A percentile compares a stretch with the other conserved stretches of the same genome.
phyloP scores from a whole-genome alignment of 2,888 invertebrate species.

The Drosophila histrio region DNA sequence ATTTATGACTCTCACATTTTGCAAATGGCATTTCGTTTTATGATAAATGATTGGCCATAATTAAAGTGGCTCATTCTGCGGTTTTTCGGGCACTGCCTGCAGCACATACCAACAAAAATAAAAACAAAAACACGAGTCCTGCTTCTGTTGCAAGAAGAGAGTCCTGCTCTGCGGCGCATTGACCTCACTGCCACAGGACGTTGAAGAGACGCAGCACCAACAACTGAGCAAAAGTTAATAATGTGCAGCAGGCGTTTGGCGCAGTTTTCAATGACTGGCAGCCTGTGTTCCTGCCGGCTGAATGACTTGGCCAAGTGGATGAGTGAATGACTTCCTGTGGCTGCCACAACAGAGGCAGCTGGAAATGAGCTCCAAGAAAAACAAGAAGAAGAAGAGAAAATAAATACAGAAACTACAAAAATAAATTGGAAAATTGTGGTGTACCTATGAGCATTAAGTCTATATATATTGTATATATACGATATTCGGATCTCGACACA shows the following conservation, averaged over 20 bases:
- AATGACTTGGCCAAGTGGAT: conserved; percentile 57
- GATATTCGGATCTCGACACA: not conserved
- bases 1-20: conserved; percentile 59
- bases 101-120: no score
- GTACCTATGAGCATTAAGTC: conserved; percentile 7
- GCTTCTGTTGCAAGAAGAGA: conserved; percentile 13
- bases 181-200: conserved; percentile 33
- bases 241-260: conserved; percentile 64
- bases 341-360: conserved; percentile 36
- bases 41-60: conserved; percentile 69
- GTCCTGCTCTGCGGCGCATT: conserved; percentile 30
- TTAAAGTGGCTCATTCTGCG: conserved; percentile 60
- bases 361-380: conserved; percentile 50
- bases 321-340: conserved; percentile 50
- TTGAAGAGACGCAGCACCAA: not conserved
- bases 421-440: conserved; percentile 35
- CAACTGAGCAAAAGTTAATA: conserved; percentile 63
- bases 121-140: conserved; percentile 13
- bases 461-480: not conserved
- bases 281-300: conserved; percentile 46
- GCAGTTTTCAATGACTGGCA: conserved; percentile 54
- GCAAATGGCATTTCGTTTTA: conserved; percentile 57
- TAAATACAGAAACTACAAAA: conserved; percentile 12
- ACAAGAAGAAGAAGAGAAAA: conserved; percentile 2
- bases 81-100: conserved; percentile 22